Evolutionary conservation across 2,113 vertebrate species (phyloP).

Genomic region (Cynocephalus volans): DNA sequence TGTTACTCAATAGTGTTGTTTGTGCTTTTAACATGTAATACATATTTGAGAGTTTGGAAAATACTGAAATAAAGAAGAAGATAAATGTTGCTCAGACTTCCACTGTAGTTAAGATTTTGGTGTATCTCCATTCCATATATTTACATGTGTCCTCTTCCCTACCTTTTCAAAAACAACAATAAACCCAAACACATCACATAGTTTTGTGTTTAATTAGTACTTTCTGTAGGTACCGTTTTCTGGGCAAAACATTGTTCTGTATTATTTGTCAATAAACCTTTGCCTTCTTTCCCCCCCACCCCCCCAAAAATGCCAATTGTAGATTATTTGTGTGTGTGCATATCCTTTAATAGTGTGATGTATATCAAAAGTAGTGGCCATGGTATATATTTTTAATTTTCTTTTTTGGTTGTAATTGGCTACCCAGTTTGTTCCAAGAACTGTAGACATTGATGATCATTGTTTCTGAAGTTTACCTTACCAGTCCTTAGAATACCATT

Average conservation of each 20-base stretch:
- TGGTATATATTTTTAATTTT: conserved; percentile 3
- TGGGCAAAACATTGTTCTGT: conserved; percentile 4
- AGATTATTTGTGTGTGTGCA: conserved; percentile 6
- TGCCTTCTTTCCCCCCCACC: not conserved
- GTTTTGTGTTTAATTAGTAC: conserved; percentile 34
- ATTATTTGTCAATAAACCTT: conserved; percentile 73
- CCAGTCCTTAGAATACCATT: not conserved
- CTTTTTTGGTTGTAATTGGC: conserved; percentile 16
- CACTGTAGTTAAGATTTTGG: conserved; percentile 28
- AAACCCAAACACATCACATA: not conserved
- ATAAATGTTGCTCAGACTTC: conserved; percentile 39
- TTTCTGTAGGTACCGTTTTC: conserved; percentile 3
- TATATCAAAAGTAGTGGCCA: not conserved
- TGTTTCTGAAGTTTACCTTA: conserved; percentile 46
- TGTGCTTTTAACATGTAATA: conserved; percentile 47
- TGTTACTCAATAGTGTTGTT: conserved; percentile 47
- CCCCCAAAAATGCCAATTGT: conserved; percentile 15
- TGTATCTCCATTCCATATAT: not conserved
- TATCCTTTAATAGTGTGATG: conserved; percentile 19
- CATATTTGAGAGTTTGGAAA: conserved; percentile 65
- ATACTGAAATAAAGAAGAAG: conserved; percentile 65
- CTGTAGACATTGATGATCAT: not conserved
- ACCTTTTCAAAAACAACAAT: not conserved
- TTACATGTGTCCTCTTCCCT: not conserved
- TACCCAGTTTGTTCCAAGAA: not conserved